These are phyloP conservation scores for Pogonus chalceus DNA, from an alignment of 1,140 invertebrate species.

Conservation along the genomic window DNA sequence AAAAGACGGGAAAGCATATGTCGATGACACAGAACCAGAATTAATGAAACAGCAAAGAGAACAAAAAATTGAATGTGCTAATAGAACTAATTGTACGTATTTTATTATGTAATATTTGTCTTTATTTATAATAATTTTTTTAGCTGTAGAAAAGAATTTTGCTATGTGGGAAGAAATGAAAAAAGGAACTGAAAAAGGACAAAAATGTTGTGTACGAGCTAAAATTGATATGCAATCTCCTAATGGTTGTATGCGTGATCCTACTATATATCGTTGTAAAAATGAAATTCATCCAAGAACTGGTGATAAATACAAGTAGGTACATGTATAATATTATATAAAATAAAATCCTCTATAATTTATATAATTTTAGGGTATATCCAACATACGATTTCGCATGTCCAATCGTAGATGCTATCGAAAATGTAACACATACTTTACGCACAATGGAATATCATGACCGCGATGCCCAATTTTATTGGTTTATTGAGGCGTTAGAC, in stretches of 20 bases:
- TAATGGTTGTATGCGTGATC: slow-evolving; percentile 96
- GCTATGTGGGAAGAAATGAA: slow-evolving; percentile 94
- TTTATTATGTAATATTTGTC: slow-evolving; percentile 1
- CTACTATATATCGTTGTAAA: slow-evolving; percentile 99
- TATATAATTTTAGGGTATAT: slow-evolving; percentile 69
- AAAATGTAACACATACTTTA: slow-evolving; percentile 94
- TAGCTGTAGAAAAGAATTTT: slow-evolving; percentile 80
- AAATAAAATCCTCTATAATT: not conserved
- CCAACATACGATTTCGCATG: slow-evolving; percentile 99
- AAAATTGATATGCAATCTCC: slow-evolving; percentile 96
- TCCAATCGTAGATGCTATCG: slow-evolving; percentile 95
- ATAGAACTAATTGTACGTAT: slow-evolving; percentile 71
- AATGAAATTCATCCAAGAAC: slow-evolving; percentile 86
- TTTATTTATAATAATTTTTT: slow-evolving; percentile 12
- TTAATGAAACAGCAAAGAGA: slow-evolving; percentile 93
- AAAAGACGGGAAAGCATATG: slow-evolving; percentile 83
- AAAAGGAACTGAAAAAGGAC: slow-evolving; percentile 62
- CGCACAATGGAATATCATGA: slow-evolving; percentile 98
- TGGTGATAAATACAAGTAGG: slow-evolving; percentile 90
- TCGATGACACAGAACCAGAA: slow-evolving; percentile 92
- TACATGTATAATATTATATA: slow-evolving; percentile 15
- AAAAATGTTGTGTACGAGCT: slow-evolving; percentile 86
- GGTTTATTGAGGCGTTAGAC: slow-evolving; percentile 82
- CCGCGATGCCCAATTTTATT: slow-evolving; percentile 95
- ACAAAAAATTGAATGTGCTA: slow-evolving; percentile 74